Base-by-base conservation (phyloP, 2,113 vertebrate species). In the Cryptotis parvus region DNA sequence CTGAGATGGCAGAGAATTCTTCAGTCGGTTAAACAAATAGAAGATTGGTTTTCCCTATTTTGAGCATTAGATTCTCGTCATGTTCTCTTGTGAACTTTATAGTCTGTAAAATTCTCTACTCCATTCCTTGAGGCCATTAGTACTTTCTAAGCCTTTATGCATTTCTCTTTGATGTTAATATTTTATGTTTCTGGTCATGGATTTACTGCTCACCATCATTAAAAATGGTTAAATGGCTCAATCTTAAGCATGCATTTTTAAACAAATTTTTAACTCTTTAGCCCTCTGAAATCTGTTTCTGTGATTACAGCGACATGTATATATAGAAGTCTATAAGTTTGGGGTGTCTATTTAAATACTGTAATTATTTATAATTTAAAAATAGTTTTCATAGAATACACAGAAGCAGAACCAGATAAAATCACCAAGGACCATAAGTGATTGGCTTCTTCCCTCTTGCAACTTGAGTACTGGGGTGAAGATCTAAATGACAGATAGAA, bases 141-240 rank as follows among this genome's bases (percentile, higher is more conserved):
- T 86, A 93, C 87, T 92, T 91, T 95, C 68, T 61, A 74, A 92
- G 41, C 65, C 52, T 63, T 91, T 92, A 79, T 86, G 8, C 75
- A 85, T 89, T 93, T 96, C 55, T 31, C 91, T 95, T 95, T 95
- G 89, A 95, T 95, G 92, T 94, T 81, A 91, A 72, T 89, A 97
- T 95, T 97, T 96, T 93, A 87, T 92, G 73, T 95, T 95, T 93
- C 94, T 92, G 77, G 77, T 94, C 94, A 93, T 95, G 91, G 86
- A 91, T 92, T 94, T 89, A 86, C 77, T 83, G 76, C 87, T 94
- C 65, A 10, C 55, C 84, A 84, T 89, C 89, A 91, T 84, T 95
- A 95, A 95, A 93, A 94, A 85, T 43, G 90, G 76, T 55, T 93
- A 93, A 93, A 89, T 96, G 90, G 76, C 81, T 87, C 91, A 75